phyloP scores from a whole-genome alignment of 2,113 vertebrate species.

The Planiliza haematocheilus region DNA sequence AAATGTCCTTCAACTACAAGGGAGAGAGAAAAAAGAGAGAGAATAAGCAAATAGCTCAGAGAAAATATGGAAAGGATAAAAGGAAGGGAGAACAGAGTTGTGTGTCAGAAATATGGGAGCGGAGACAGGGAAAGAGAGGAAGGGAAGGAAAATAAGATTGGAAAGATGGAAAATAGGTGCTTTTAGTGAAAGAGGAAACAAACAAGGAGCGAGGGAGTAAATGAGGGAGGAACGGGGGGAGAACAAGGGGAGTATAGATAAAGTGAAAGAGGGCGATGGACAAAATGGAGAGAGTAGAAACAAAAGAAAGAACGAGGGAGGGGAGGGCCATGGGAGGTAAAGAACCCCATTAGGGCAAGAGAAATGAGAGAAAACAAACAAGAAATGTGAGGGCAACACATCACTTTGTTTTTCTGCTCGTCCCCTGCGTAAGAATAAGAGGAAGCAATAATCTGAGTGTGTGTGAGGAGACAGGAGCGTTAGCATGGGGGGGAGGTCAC shows the following conservation, averaged over 20 bases:
- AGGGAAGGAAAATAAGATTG: too few species aligned
- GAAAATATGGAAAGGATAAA: too few species aligned
- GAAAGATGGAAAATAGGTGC: too few species aligned
- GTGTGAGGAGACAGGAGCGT: constrained; percentile 63
- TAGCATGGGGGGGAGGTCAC: constrained; percentile 67
- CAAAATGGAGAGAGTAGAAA: not conserved
- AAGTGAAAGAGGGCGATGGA: not conserved
- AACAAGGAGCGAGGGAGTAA: not conserved
- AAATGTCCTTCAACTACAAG: too few species aligned
- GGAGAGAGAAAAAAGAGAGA: too few species aligned
- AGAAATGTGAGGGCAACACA: constrained; percentile 51
- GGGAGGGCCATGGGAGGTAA: not conserved
- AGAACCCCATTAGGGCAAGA: constrained; percentile 41
- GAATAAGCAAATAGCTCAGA: too few species aligned
- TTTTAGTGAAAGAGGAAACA: not conserved
- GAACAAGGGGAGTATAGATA: not conserved
- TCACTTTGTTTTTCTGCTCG: constrained; percentile 63
- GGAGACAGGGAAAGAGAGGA: not conserved
- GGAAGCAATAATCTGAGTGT: constrained; percentile 71
- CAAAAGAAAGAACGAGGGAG: not conserved
- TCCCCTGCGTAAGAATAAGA: constrained; percentile 66
- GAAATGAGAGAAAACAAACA: constrained; percentile 58
- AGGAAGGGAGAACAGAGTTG: too few species aligned
- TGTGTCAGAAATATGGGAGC: too few species aligned
- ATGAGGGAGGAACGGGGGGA: not conserved